These are phyloP conservation scores for Anoplopoma fimbria DNA, from an alignment of 2,113 vertebrate species.

Conservation along the genomic window DNA sequence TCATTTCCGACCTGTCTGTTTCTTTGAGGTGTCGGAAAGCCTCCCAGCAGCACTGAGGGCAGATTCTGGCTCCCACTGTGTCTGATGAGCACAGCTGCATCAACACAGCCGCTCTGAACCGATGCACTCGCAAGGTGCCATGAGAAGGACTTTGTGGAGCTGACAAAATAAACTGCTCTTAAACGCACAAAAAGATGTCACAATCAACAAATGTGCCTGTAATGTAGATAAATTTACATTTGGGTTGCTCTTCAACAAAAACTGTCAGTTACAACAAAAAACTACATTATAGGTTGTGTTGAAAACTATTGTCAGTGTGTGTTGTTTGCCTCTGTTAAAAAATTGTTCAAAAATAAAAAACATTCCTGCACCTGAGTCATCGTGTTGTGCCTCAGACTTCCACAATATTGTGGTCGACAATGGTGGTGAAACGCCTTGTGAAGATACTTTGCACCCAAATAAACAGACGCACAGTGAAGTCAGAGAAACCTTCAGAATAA, in stretches of 20 bases:
- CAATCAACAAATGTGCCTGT: neutral
- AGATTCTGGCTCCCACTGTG: constrained; percentile 17
- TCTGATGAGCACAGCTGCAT: constrained; percentile 60
- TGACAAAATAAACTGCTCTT: neutral
- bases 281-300: neutral
- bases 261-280: neutral
- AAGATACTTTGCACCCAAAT: constrained; percentile 24
- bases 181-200: neutral
- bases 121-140: neutral
- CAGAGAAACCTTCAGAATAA: constrained; percentile 1
- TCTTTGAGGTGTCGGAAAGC: constrained; percentile 48
- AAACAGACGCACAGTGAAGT: neutral
- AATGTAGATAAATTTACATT: neutral
- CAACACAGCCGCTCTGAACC: constrained; percentile 40
- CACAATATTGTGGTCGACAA: constrained; percentile 23
- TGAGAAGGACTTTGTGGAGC: neutral
- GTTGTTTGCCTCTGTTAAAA: neutral
- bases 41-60: constrained; percentile 32
- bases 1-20: constrained; percentile 19
- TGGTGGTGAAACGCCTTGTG: neutral
- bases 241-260: neutral
- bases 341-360: constrained; percentile 10
- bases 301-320: neutral
- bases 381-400: constrained; percentile 40
- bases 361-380: neutral